Percentiles rank a stretch among this genome's conserved stretches.
These are phyloP conservation scores for Nothura maculosa DNA, from an alignment of 2,797 vertebrate genomes.

Conservation along the genomic window DNA sequence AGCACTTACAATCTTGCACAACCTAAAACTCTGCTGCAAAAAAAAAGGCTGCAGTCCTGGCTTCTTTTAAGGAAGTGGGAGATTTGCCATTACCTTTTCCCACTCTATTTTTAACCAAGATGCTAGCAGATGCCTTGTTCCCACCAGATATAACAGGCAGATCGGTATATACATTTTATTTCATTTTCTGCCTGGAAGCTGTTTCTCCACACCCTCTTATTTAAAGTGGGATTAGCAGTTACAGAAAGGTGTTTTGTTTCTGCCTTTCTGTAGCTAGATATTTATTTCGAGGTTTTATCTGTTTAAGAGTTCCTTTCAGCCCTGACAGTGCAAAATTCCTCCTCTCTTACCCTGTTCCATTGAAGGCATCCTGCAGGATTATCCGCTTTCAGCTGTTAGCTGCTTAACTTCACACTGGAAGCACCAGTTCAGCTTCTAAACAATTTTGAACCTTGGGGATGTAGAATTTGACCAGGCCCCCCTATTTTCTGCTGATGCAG, in stretches of 20 bases:
- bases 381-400: not conserved
- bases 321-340: not conserved
- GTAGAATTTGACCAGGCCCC: not conserved
- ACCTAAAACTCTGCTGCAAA: slow-evolving; percentile 33
- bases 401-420: not conserved
- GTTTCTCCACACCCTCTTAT: not conserved
- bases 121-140: slow-evolving; percentile 71
- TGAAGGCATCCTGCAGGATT: not conserved
- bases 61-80: slow-evolving; percentile 61
- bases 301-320: not conserved
- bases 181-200: not conserved
- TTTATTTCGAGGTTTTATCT: not conserved
- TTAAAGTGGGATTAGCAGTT: slow-evolving; percentile 7
- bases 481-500: not conserved
- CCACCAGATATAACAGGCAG: slow-evolving; percentile 51
- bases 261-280: not conserved
- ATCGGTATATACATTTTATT: slow-evolving; percentile 27
- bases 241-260: slow-evolving; percentile 4
- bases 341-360: not conserved
- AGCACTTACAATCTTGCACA: slow-evolving; percentile 22
- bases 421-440: not conserved
- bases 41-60: slow-evolving; percentile 55
- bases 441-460: not conserved
- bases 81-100: slow-evolving; percentile 72
- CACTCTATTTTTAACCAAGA: slow-evolving; percentile 60